These are phyloP conservation scores for Pycnomerus fuliginosus DNA, from an alignment of 2,888 invertebrate genomes.

Conservation along the genomic window DNA sequence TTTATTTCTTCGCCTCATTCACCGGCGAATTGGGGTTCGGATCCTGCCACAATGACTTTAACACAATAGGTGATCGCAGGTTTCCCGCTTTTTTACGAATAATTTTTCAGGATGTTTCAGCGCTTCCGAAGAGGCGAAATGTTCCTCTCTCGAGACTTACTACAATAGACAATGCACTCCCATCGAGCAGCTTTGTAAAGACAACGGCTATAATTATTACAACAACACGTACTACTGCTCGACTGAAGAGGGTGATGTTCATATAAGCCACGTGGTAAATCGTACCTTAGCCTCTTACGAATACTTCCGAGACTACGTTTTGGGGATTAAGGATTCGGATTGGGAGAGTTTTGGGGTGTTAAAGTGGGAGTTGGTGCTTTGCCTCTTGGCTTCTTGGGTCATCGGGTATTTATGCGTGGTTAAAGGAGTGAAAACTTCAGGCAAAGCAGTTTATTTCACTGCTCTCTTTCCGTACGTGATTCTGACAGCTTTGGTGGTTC, in stretches of 20 bases:
- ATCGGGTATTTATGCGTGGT: conserved; percentile 85
- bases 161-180: conserved; percentile 56
- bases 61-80: conserved; percentile 58
- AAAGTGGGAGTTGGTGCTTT: conserved; percentile 80
- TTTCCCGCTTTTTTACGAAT: not conserved
- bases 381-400: conserved; percentile 76
- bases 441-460: conserved; percentile 77
- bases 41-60: conserved; percentile 64
- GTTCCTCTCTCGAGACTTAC: conserved; percentile 57
- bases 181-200: conserved; percentile 56
- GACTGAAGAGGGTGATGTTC: conserved; percentile 39
- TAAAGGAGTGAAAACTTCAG: conserved; percentile 85
- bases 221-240: conserved; percentile 56
- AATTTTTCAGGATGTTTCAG: conserved; percentile 62
- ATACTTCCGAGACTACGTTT: conserved; percentile 69
- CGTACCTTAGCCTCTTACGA: conserved; percentile 57
- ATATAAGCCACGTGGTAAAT: conserved; percentile 57
- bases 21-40: conserved; percentile 66
- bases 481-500: conserved; percentile 62
- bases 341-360: conserved; percentile 76
- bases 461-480: conserved; percentile 72
- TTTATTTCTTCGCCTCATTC: conserved; percentile 73
- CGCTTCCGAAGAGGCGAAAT: conserved; percentile 59
- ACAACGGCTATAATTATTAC: conserved; percentile 47
- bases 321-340: conserved; percentile 70